Percentiles rank a stretch among this genome's conserved stretches.
Evolutionary conservation across 2,797 vertebrate species (phyloP).

Genomic region (Lates japonicus): DNA sequence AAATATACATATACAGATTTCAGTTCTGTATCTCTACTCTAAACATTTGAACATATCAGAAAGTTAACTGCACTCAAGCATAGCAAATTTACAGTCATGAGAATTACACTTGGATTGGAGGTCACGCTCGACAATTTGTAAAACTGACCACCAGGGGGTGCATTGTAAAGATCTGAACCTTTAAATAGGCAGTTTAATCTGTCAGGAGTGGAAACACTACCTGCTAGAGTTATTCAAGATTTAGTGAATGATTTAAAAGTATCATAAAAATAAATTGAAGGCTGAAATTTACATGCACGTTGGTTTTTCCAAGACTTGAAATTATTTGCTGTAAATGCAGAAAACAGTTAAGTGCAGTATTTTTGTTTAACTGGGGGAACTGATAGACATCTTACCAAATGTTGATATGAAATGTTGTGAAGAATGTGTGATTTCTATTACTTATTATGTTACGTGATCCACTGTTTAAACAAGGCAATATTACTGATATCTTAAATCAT

Average conservation of each 20-base stretch:
- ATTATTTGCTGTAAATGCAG: not conserved
- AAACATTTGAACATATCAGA: no score
- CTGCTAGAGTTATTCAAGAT: not conserved
- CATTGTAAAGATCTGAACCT: not conserved
- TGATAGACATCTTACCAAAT: not conserved
- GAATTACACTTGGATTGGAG: not conserved
- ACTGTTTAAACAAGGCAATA: not conserved
- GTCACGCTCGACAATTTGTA: no score
- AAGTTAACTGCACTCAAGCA: no score
- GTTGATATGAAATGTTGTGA: not conserved
- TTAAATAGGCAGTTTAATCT: no score
- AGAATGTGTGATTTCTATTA: not conserved
- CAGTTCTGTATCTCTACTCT: no score
- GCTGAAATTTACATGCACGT: not conserved
- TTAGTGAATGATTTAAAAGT: no score
- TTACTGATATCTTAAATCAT: not conserved
- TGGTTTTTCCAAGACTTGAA: not conserved
- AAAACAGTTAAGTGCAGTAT: not conserved
- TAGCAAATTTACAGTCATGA: no score
- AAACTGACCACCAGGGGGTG: slow-evolving; percentile 19
- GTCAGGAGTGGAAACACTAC: no score
- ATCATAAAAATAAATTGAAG: not conserved
- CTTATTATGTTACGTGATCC: not conserved
- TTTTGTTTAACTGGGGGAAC: no score
- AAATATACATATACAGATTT: no score